Percentiles rank a stretch among this genome's conserved stretches.
phyloP scores from a whole-genome alignment of 2,888 invertebrate species.

The Drosophila merina region DNA sequence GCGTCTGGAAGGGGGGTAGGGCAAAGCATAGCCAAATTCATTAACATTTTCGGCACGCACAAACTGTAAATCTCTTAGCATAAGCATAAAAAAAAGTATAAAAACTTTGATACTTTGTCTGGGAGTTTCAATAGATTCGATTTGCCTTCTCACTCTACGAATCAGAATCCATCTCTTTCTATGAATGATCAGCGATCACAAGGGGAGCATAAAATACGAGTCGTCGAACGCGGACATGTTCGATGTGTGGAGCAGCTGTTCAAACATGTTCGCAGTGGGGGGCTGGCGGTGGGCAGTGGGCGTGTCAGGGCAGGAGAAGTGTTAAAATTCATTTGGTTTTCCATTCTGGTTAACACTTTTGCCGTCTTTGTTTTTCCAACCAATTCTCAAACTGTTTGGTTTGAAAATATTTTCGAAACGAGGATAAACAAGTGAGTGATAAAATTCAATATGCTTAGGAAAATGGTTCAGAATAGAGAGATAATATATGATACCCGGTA shows the following conservation, averaged over 20 bases:
- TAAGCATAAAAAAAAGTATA: constrained; percentile 56
- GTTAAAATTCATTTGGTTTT: constrained; percentile 18
- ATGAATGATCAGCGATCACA: constrained; percentile 19
- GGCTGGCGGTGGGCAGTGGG: too few relatives aligned
- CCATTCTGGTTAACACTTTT: constrained; percentile 27
- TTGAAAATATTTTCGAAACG: not conserved
- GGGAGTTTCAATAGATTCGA: constrained; percentile 4
- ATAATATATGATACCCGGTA: too few relatives aligned
- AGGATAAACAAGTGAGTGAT: too few relatives aligned
- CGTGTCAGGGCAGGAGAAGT: too few relatives aligned
- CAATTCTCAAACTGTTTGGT: constrained; percentile 33
- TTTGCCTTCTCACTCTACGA: not conserved
- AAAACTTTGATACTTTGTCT: constrained; percentile 10
- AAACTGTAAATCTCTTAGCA: constrained; percentile 77
- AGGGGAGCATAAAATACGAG: constrained; percentile 1
- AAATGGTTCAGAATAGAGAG: too few relatives aligned
- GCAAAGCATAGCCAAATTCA: constrained; percentile 69
- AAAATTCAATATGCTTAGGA: not conserved
- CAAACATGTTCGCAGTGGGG: not conserved
- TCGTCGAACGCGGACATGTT: not conserved
- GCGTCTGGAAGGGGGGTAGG: not conserved
- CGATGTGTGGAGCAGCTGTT: constrained; percentile 8
- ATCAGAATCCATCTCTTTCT: not conserved
- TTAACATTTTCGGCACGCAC: constrained; percentile 77
- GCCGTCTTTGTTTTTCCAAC: constrained; percentile 18